Base-by-base conservation (phyloP, 2,888 invertebrate genomes). In the Euclidia mi region DNA sequence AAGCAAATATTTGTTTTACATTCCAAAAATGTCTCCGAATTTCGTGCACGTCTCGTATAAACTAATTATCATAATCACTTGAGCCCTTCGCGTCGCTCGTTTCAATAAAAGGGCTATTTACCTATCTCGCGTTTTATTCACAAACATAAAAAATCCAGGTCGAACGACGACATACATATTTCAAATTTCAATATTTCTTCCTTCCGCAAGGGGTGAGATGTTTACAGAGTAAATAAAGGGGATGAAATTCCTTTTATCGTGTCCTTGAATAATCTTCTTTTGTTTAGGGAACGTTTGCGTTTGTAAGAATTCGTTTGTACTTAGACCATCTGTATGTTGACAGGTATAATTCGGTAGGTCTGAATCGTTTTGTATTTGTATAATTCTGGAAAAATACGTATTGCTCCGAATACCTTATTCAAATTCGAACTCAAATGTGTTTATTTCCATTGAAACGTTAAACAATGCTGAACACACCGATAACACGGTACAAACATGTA, bases 211-310 rank as follows among this genome's bases (percentile, higher is more conserved):
- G 38, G 28, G 7, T 56, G 45, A 51, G 38, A 4, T 46, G 29
- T 65, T 60, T 65, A 41, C 44, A 20, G 44, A 52, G 47, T 52
- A 61, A 56, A 67, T 61, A 61, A 17, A 34, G 14, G 34, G 50
- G 44, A 52, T 50, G 4, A 40, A 47, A 61, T 53, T 56, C 15
- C 11, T 50, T 53, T 56, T 43, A 56, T 32, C 31, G 15, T 34
- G 34, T 31, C 51, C 31, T 47, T 62, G 43, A 48, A 56, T 70
- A 57, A 52, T 60, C n/a, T n/a, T 49, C 29, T 7, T 52, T 65
- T 56, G 35, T 61, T 56, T 43, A 12, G n/a, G 15, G 10, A 56
- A 20, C 42, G 7, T 10, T 18, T 31, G 15, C 35, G 34, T 48
- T 15, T 35, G 40, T 20, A 35, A n/a, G 0, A 34, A 15, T n/a